Evolutionary conservation across 30 jellyfish, hydroid and myxozoan genomes (phyloP).

Genomic region (Cassiopea andromeda): DNA sequence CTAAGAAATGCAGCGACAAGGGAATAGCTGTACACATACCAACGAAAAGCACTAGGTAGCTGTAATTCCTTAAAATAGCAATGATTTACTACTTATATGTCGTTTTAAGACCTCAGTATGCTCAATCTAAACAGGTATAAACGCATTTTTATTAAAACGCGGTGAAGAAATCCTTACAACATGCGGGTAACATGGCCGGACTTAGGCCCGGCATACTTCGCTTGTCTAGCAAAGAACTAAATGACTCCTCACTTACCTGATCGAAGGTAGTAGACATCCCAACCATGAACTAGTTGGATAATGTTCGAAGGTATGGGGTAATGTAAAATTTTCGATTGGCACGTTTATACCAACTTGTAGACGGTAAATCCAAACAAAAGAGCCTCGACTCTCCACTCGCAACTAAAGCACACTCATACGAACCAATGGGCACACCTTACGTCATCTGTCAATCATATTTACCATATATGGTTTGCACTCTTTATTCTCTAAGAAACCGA

Average conservation of each 20-base stretch:
- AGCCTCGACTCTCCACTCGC: slow-evolving; percentile 40
- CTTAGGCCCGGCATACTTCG: slow-evolving; percentile 15
- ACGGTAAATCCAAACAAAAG: slow-evolving; percentile 48
- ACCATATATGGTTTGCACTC: slow-evolving; percentile 45
- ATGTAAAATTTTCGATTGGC: not conserved
- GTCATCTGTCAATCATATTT: slow-evolving; percentile 73
- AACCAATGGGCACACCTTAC: slow-evolving; percentile 78
- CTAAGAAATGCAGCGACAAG: no score
- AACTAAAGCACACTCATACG: slow-evolving; percentile 49
- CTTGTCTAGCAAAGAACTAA: not conserved
- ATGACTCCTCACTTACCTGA: slow-evolving; percentile 61
- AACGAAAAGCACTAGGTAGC: no score
- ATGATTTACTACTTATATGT: no score
- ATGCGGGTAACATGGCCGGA: slow-evolving; percentile 51
- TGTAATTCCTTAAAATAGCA: no score
- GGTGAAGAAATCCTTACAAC: not conserved
- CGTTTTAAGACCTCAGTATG: no score
- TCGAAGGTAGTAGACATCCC: slow-evolving; percentile 91
- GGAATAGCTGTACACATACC: no score
- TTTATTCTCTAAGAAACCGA: slow-evolving; percentile 33
- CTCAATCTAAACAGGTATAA: no score
- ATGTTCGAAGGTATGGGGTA: not conserved
- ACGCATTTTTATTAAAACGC: no score
- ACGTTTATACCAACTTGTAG: slow-evolving; percentile 23
- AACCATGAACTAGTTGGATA: slow-evolving; percentile 50